Base-by-base conservation (phyloP, 2,113 vertebrate genomes). In the Chaetodon trifascialis region DNA sequence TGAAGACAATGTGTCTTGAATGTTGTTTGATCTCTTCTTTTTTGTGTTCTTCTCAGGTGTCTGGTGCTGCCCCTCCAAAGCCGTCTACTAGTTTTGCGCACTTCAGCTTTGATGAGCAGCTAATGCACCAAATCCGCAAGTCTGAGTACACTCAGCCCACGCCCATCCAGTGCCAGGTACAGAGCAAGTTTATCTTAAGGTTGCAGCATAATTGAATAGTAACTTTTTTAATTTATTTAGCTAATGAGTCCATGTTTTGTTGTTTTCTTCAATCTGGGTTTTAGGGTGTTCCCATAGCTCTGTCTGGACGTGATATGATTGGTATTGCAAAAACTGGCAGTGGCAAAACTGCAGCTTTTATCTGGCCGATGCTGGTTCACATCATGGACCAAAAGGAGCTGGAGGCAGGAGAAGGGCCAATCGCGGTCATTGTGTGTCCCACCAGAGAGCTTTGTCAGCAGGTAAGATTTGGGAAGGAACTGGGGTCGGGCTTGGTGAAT, bases 371-470 rank as follows among this genome's bases (percentile, higher is more conserved):
- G 96, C 84, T 99, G 91, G 97, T 99, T 90, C 98, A 99, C 85
- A 99, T 99, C 93, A 99, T 99, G 98, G 98, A 99, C 87, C 98
- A 99, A 90, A 99, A 98, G 86, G 98, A 99, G 85, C 92, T 99
- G 51, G 96, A 99, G 44, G 88, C 96, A 0, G 98, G 98, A 4
- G 98, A 99, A 81, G 98, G 98, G 11, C 98, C 98, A 56, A 99
- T 99, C 16, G 98, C 97, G 4, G 93, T 99, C 68, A 97, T 99
- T 0, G 98, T 99, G 19, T 99, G 98, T 80, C 98, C 98, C 0
- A 99, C 98, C 40, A 96, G 98, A 90, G 98, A 99, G 92, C 97
- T 99, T 69, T 99, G 98, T 93, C 98, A 99, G 84, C 98, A 99
- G 97, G 98, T 99, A 79, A 64, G 77, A 34, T 42, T 10, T 11